Percentiles rank a stretch among this genome's conserved stretches.
Evolutionary conservation across 2,113 vertebrate species (phyloP).

Genomic region (Dromaius novaehollandiae): DNA sequence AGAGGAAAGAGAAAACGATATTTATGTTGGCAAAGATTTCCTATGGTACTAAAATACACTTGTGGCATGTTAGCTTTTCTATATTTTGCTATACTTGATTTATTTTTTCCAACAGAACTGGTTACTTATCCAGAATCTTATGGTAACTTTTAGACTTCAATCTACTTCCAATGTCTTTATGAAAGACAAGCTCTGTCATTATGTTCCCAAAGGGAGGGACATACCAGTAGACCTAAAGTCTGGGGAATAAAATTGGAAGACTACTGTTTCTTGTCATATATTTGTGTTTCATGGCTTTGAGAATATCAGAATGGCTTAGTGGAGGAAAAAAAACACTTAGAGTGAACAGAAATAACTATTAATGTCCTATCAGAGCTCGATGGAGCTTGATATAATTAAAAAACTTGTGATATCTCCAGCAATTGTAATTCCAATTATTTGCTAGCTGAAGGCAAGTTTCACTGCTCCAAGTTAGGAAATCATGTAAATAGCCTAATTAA

Average conservation of each 20-base stretch:
- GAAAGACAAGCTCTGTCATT: constrained; percentile 33
- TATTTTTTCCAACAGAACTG: constrained; percentile 25
- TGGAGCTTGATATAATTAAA: constrained; percentile 82
- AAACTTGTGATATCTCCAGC: constrained; percentile 78
- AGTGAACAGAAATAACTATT: constrained; percentile 57
- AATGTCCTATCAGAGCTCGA: constrained; percentile 75
- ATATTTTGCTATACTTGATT: not conserved
- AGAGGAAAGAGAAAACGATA: not conserved
- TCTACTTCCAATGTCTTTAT: constrained; percentile 18
- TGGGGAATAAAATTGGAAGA: constrained; percentile 50
- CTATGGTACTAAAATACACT: not conserved
- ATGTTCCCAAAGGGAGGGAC: constrained; percentile 40
- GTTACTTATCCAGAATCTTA: not conserved
- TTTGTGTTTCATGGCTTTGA: constrained; percentile 31
- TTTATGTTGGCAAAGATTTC: not conserved
- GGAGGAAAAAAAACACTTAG: constrained; percentile 10
- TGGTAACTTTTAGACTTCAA: not conserved
- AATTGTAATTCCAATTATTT: constrained; percentile 85
- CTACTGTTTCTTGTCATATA: constrained; percentile 35
- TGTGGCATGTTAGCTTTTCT: not conserved
- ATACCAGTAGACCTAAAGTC: constrained; percentile 14
- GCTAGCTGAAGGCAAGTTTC: constrained; percentile 82
- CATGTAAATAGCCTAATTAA: constrained; percentile 87
- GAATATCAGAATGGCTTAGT: constrained; percentile 20
- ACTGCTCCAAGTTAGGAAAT: constrained; percentile 79